These are phyloP conservation scores for Crocidura indochinensis DNA, from an alignment of 2,797 vertebrate species.

Conservation along the genomic window DNA sequence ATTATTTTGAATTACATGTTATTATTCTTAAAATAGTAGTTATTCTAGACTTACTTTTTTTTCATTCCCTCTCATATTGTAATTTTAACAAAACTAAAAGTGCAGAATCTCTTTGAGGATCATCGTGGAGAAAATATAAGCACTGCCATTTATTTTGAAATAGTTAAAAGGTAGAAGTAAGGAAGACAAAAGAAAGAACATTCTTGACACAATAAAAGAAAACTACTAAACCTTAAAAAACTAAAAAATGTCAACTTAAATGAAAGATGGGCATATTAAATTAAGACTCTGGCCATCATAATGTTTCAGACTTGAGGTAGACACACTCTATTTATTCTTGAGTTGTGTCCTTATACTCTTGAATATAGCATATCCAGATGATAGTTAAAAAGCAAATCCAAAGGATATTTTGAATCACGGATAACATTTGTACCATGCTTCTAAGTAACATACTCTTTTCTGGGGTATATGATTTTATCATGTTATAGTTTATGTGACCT, in stretches of 20 bases:
- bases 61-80: slow-evolving; percentile 43
- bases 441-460: neutral
- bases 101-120: slow-evolving; percentile 59
- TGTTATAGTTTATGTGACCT: neutral
- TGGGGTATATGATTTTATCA: slow-evolving; percentile 6
- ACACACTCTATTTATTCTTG: neutral
- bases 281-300: neutral
- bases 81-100: slow-evolving; percentile 62
- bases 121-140: slow-evolving; percentile 47
- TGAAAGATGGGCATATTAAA: slow-evolving; percentile 7
- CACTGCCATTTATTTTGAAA: slow-evolving; percentile 65
- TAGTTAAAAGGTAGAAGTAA: slow-evolving; percentile 55
- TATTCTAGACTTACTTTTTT: slow-evolving; percentile 58
- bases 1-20: slow-evolving; percentile 57
- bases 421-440: neutral
- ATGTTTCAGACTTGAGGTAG: slow-evolving; percentile 19
- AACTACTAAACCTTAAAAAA: slow-evolving; percentile 45
- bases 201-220: slow-evolving; percentile 22
- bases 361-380: neutral
- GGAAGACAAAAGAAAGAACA: slow-evolving; percentile 55
- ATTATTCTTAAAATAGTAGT: slow-evolving; percentile 72
- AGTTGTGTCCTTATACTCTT: neutral
- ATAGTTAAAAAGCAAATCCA: slow-evolving; percentile 33
- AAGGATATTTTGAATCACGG: neutral
- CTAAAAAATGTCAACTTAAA: slow-evolving; percentile 27